A percentile compares a stretch with the other conserved stretches of the same genome.
Evolutionary conservation across 2,888 invertebrate genomes (phyloP).

Genomic region (Eilema depressum): DNA sequence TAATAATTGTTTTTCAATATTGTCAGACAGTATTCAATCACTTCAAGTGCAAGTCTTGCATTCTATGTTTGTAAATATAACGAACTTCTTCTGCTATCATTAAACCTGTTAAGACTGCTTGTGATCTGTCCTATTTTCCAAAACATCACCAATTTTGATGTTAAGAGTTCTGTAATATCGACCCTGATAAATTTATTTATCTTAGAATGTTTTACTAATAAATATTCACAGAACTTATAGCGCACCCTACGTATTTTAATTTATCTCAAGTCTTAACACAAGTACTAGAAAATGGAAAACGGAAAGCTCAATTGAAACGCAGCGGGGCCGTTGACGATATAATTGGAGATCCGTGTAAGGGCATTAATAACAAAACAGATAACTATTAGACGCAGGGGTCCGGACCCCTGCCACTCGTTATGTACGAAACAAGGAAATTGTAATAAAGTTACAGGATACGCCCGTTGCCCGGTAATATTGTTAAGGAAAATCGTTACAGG

Average conservation of each 20-base stretch:
- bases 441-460: conserved; percentile 74
- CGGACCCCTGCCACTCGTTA: conserved; percentile 70
- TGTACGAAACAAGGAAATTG: conserved; percentile 75
- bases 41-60: too few relatives aligned
- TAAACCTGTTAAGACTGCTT: not conserved
- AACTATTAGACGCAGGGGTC: conserved; percentile 71
- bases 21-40: too few relatives aligned
- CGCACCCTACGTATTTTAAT: not conserved
- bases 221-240: not conserved
- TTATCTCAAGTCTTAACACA: conserved; percentile 3
- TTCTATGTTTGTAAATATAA: not conserved
- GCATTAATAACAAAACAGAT: conserved; percentile 83
- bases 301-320: conserved; percentile 14
- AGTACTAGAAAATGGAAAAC: conserved; percentile 4
- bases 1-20: too few relatives aligned
- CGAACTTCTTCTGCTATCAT: not conserved
- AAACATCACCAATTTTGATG: not conserved
- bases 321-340: conserved; percentile 62
- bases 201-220: not conserved
- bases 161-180: too few relatives aligned
- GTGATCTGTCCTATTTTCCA: not conserved
- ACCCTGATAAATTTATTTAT: not conserved
- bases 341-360: conserved; percentile 79
- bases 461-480: conserved; percentile 69
- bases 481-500: conserved; percentile 70